phyloP scores from a whole-genome alignment of 2,797 vertebrate genomes.

The Allobates femoralis region DNA sequence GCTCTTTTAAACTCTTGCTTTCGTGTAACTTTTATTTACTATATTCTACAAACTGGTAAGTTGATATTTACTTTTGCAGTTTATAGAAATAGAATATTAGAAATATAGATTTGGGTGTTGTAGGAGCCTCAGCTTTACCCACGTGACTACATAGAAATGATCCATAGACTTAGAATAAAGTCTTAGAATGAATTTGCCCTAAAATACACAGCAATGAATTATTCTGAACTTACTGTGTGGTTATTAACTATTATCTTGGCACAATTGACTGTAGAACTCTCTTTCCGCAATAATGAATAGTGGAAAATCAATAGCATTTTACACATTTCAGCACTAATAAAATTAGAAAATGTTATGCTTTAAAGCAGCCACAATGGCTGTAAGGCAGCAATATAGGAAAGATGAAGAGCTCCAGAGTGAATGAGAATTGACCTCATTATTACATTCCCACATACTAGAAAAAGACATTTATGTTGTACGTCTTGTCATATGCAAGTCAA shows the following conservation, averaged over 20 bases:
- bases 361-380: slow-evolving; percentile 27
- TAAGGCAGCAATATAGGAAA: slow-evolving; percentile 2
- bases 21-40: background rate
- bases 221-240: slow-evolving; percentile 22
- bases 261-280: slow-evolving; percentile 45
- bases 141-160: background rate
- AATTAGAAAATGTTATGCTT: slow-evolving; percentile 49
- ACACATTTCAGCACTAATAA: slow-evolving; percentile 55
- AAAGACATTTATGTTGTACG: slow-evolving; percentile 61
- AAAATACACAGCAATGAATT: slow-evolving; percentile 55
- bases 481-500: slow-evolving; percentile 69
- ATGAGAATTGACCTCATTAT: slow-evolving; percentile 52
- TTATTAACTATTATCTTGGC: slow-evolving; percentile 53
- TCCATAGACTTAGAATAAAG: slow-evolving; percentile 26
- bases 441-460: slow-evolving; percentile 48
- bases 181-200: slow-evolving; percentile 10
- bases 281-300: slow-evolving; percentile 53
- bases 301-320: slow-evolving; percentile 59
- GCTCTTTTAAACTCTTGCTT: background rate
- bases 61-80: too few relatives aligned
- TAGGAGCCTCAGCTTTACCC: background rate
- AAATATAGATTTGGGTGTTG: background rate
- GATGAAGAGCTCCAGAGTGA: slow-evolving; percentile 37
- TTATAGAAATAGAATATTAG: too few relatives aligned
- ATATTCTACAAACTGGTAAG: background rate